A percentile compares a stretch with the other conserved stretches of the same genome.
Evolutionary conservation across 2,113 vertebrate genomes (phyloP).

Genomic region (Oreochromis aureus): DNA sequence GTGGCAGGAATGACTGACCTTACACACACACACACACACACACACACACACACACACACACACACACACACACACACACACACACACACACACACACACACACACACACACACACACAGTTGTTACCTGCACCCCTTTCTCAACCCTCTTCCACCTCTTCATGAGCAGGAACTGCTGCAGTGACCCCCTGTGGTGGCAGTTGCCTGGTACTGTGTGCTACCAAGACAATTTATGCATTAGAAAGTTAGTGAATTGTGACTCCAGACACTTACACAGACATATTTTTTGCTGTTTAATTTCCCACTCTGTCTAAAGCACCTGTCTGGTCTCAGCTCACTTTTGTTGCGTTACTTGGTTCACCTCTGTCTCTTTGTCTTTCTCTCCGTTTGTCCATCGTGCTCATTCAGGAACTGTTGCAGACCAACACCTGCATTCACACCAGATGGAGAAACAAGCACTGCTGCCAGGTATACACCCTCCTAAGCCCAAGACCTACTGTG

Average conservation of each 20-base stretch:
- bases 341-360: background rate
- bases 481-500: background rate
- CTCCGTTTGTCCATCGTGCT: slow-evolving; percentile 34
- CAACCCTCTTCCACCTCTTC: background rate
- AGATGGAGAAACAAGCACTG: slow-evolving; percentile 90
- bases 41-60: slow-evolving; percentile 17
- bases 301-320: background rate
- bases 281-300: background rate
- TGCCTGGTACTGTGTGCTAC: background rate
- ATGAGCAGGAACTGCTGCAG: slow-evolving; percentile 14
- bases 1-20: slow-evolving; percentile 61
- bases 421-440: slow-evolving; percentile 81
- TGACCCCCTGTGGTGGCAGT: slow-evolving; percentile 19
- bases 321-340: background rate
- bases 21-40: slow-evolving; percentile 22
- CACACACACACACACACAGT: background rate
- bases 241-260: background rate
- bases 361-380: slow-evolving; percentile 43
- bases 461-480: slow-evolving; percentile 88
- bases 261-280: background rate
- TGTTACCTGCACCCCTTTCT: slow-evolving; percentile 49
- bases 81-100: slow-evolving; percentile 10
- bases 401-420: slow-evolving; percentile 88
- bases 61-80: slow-evolving; percentile 2
- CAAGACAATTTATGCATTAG: background rate